Conservation (phyloP, 2,888 invertebrate species). For the Tillus elongatus region DNA sequence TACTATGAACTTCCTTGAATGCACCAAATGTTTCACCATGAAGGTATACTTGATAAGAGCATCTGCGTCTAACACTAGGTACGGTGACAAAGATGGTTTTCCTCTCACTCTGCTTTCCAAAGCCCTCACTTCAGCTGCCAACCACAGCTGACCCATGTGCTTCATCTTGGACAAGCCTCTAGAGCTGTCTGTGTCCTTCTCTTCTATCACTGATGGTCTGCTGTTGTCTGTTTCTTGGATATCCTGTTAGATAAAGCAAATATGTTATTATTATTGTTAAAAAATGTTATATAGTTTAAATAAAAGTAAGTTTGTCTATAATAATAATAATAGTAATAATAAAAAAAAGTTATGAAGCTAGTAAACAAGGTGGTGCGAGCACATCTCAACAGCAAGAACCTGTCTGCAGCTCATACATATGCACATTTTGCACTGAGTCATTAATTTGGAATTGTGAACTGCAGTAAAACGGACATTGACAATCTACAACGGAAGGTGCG, state of each 20-base stretch:
- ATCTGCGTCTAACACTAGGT: conserved; percentile 79
- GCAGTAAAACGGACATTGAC: too few species aligned
- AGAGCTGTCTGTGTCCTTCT: conserved; percentile 8
- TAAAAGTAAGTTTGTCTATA: too few species aligned
- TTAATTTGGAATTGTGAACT: too few species aligned
- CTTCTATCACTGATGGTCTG: conserved; percentile 16
- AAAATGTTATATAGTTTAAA: too few species aligned
- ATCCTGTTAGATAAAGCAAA: conserved; percentile 22
- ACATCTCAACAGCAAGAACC: too few species aligned
- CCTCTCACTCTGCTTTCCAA: conserved; percentile 63
- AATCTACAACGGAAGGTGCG: too few species aligned
- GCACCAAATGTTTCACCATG: conserved; percentile 73
- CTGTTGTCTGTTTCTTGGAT: conserved; percentile 20
- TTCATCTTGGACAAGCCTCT: conserved; percentile 51
- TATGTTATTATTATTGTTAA: too few species aligned
- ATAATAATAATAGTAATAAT: too few species aligned
- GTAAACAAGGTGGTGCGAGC: too few species aligned
- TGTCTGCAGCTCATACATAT: too few species aligned
- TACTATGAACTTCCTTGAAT: conserved; percentile 74
- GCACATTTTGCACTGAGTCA: too few species aligned
- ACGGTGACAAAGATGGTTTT: conserved; percentile 61
- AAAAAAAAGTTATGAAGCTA: too few species aligned
- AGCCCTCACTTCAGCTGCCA: conserved; percentile 79
- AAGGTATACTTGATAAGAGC: conserved; percentile 68
- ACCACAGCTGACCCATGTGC: conserved; percentile 83